Evolutionary conservation across 2,888 invertebrate species (phyloP).

Genomic region (Acutogordius australiensis): DNA sequence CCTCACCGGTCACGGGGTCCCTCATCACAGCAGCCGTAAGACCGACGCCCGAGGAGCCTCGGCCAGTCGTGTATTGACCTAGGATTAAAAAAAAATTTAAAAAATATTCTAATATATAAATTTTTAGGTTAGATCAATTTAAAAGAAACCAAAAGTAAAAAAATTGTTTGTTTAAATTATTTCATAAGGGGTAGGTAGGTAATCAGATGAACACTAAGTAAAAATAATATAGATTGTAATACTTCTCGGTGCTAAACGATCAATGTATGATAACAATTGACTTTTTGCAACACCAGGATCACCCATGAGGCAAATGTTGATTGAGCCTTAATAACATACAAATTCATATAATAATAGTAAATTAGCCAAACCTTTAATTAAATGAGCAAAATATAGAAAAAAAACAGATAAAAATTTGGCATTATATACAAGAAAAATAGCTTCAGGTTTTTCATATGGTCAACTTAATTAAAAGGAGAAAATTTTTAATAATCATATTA

Average conservation of each 20-base stretch:
- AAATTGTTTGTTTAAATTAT: background rate
- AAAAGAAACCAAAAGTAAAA: background rate
- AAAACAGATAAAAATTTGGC: too few species aligned
- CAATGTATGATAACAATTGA: constrained; percentile 70
- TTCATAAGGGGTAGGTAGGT: background rate
- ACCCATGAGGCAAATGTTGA: constrained; percentile 95
- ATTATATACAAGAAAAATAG: too few species aligned
- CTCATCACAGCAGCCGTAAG: constrained; percentile 90
- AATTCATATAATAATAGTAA: too few species aligned
- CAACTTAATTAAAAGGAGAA: too few species aligned
- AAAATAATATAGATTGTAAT: constrained; percentile 15
- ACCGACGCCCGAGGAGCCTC: constrained; percentile 92
- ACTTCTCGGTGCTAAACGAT: constrained; percentile 60
- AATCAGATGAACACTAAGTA: background rate
- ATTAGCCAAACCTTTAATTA: too few species aligned
- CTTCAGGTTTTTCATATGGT: too few species aligned
- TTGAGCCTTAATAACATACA: constrained; percentile 30
- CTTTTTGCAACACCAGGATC: constrained; percentile 99
- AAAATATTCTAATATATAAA: background rate
- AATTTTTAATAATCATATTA: too few species aligned
- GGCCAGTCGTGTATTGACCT: constrained; percentile 72
- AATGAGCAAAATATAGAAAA: too few species aligned
- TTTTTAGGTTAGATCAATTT: too few species aligned
- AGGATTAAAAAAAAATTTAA: constrained; percentile 13
- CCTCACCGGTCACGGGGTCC: constrained; percentile 82